A percentile compares a stretch with the other conserved stretches of the same genome.
Conservation (phyloP, 2,888 invertebrate species). For the Anticlea derivata region DNA sequence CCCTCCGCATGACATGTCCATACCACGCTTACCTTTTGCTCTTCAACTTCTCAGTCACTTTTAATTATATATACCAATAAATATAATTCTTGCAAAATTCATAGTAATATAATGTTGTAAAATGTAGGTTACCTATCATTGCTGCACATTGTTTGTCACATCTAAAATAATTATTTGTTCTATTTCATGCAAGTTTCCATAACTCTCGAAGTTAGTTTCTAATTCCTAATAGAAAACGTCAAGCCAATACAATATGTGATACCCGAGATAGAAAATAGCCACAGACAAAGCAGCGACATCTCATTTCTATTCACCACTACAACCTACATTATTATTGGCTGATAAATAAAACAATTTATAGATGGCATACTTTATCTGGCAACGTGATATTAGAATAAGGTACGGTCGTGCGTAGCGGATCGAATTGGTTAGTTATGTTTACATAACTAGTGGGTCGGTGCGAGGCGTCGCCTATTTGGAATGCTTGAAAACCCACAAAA, state of each 20-base stretch:
- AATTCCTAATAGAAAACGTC: constrained; percentile 28
- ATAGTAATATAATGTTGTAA: background rate
- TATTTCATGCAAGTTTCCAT: constrained; percentile 12
- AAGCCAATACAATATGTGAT: constrained; percentile 25
- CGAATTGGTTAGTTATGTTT: constrained; percentile 62
- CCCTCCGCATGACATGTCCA: too few relatives aligned
- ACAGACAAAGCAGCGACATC: constrained; percentile 49
- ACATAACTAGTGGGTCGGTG: constrained; percentile 65
- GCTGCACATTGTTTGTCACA: constrained; percentile 1
- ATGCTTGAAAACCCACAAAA: constrained; percentile 69
- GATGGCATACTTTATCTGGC: constrained; percentile 52
- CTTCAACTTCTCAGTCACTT: too few relatives aligned
- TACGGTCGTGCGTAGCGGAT: constrained; percentile 44
- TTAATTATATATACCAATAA: too few relatives aligned
- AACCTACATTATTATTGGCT: constrained; percentile 44
- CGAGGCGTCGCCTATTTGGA: constrained; percentile 50
- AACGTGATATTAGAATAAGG: constrained; percentile 43
- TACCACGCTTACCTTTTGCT: too few relatives aligned
- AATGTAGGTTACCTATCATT: constrained; percentile 15
- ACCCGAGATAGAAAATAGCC: constrained; percentile 27
- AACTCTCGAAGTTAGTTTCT: constrained; percentile 14
- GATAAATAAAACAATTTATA: constrained; percentile 64
- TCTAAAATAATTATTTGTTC: constrained; percentile 12
- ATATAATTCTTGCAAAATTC: background rate
- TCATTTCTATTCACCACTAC: constrained; percentile 56